Base-by-base conservation (phyloP, 2,113 vertebrate genomes). In the Marmota monax region DNA sequence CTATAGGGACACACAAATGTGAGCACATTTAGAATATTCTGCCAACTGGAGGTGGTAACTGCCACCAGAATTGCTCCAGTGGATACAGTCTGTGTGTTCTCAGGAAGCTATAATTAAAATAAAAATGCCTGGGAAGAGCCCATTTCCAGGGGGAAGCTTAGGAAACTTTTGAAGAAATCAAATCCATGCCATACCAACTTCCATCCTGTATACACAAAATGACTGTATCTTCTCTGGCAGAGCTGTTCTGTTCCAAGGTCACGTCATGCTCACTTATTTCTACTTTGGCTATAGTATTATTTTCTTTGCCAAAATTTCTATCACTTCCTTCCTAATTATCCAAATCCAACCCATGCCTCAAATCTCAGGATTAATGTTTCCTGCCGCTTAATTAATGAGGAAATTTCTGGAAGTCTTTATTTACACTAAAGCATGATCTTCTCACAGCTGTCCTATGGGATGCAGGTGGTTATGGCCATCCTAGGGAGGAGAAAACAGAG, bases 61-160 rank as follows among this genome's bases (percentile, higher is more conserved):
- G 63, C 0, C 39, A n/a, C 39, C 34, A 39, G 27, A 39, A 48
- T 48, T 7, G 22, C 13, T 45, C 6, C 61, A 22, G 32, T 13
- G 23, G 37, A 20, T 7, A 27, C n/a, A 53, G 39, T 27, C 32
- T 80, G 51, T 61, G 20, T 39, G 29, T 56, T 73, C 63, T 37
- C 6, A 23, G 69, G 88, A 95, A 83, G 23, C 12, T 48, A 23
- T 34, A 39, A 88, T 45, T 76, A 76, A 91, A 95, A 58, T 16
- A 91, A 61, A 51, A 82, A 76, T 29, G 74, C 32, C 34, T 39
- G n/a, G 56, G 70, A 90, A 45, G 29, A 56, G 4, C 53, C 2
- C 1, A n/a, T 29, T 83, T 95, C 53, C 45, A 82, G 32, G 20
- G 53, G 61, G 16, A 70, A 92, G 76, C 61, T 34, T 29, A 91